Evolutionary conservation across 1,140 invertebrate species (phyloP).

Genomic region (Neotoxoptera formosana): DNA sequence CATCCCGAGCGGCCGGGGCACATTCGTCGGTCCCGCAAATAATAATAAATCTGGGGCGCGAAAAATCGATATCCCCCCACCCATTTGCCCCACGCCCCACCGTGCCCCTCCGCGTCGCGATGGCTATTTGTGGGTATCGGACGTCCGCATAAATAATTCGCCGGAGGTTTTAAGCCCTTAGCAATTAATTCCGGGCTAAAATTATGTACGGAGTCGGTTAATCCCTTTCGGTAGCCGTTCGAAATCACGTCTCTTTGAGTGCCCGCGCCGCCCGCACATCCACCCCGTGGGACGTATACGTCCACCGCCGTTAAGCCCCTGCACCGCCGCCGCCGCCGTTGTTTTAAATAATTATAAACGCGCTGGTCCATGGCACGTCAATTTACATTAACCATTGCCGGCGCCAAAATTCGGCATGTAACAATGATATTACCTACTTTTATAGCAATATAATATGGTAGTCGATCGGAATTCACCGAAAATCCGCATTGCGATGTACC

Average conservation of each 20-base stretch:
- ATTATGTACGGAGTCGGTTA: conserved; percentile 50
- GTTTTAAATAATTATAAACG: conserved; percentile 51
- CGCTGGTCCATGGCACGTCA: not conserved
- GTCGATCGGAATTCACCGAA: not conserved
- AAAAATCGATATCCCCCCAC: not conserved
- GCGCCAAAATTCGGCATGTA: not conserved
- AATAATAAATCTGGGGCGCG: not conserved
- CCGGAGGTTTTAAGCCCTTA: conserved; percentile 16
- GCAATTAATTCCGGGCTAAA: conserved; percentile 52
- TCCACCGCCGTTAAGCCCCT: not conserved
- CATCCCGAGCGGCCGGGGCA: not conserved
- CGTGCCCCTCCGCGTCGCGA: not conserved
- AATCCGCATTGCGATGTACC: not conserved
- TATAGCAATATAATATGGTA: not conserved
- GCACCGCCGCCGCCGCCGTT: not conserved
- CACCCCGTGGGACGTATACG: not conserved
- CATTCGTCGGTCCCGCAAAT: not conserved
- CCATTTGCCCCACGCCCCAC: too few relatives aligned
- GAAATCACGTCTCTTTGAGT: conserved; percentile 38
- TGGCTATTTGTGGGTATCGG: conserved; percentile 5
- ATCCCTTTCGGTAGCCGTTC: conserved; percentile 48
- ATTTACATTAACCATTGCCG: conserved; percentile 21
- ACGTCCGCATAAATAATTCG: conserved; percentile 42
- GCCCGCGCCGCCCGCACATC: not conserved
- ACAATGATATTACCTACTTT: not conserved